These are phyloP conservation scores for Osmoderma eremita DNA, from an alignment of 2,888 invertebrate species.

Conservation along the genomic window DNA sequence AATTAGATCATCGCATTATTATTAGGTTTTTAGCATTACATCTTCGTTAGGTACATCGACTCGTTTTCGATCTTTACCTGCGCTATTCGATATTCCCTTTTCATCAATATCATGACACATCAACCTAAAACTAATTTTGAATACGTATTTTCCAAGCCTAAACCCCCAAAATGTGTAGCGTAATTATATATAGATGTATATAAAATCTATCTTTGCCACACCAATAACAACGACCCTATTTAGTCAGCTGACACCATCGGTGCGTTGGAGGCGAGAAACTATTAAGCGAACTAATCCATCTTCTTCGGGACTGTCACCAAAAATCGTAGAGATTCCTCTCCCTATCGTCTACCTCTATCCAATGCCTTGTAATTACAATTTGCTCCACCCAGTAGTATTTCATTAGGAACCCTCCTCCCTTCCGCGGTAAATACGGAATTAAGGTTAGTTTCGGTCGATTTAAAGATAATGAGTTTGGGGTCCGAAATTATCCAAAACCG, in stretches of 20 bases:
- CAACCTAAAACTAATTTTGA: too few species aligned
- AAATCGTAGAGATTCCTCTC: constrained; percentile 17
- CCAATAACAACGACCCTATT: neutral
- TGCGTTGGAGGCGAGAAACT: constrained; percentile 5
- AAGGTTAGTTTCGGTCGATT: constrained; percentile 12
- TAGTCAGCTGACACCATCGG: neutral
- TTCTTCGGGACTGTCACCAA: constrained; percentile 34
- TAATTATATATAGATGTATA: too few species aligned
- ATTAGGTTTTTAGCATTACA: too few species aligned
- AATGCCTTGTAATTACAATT: constrained; percentile 30
- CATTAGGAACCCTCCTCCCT: neutral
- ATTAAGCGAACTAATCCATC: constrained; percentile 35
- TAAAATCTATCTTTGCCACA: neutral
- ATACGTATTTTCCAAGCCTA: too few species aligned
- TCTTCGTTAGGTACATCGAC: too few species aligned
- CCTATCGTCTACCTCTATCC: constrained; percentile 1
- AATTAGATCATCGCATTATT: too few species aligned
- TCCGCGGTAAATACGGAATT: too few species aligned
- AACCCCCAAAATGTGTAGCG: too few species aligned
- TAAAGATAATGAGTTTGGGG: constrained; percentile 33
- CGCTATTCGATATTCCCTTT: too few species aligned
- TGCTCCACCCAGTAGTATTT: constrained; percentile 4
- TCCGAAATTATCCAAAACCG: constrained; percentile 20
- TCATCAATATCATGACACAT: too few species aligned
- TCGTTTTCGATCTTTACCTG: too few species aligned